Conservation (phyloP, 2,888 invertebrate genomes). For the Drosophila mimica region DNA sequence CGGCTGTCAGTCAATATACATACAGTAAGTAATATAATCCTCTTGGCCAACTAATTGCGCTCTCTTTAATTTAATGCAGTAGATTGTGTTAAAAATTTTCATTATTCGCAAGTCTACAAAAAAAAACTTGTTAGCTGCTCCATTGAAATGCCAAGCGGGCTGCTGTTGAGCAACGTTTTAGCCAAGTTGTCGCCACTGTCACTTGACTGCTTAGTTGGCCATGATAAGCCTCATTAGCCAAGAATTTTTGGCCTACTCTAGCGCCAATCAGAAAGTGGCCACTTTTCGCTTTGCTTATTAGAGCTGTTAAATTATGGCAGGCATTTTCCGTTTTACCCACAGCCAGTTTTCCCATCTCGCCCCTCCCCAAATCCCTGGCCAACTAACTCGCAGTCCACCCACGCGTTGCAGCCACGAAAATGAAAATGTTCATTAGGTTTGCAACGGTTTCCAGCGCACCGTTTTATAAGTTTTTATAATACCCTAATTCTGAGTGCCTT, state of each 20-base stretch:
- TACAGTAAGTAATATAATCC: conserved; percentile 27
- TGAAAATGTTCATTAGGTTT: conserved; percentile 78
- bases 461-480: conserved; percentile 64
- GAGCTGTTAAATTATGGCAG: conserved; percentile 75
- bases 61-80: conserved; percentile 18
- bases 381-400: conserved; percentile 51
- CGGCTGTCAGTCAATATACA: background rate
- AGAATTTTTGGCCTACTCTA: conserved; percentile 55
- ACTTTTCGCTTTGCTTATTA: conserved; percentile 69
- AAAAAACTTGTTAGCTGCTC: conserved; percentile 34
- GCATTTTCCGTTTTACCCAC: conserved; percentile 42
- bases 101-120: background rate
- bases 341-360: conserved; percentile 8
- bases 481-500: conserved; percentile 5
- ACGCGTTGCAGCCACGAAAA: conserved; percentile 62
- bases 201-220: conserved; percentile 20
- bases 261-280: conserved; percentile 50
- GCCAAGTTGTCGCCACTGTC: conserved; percentile 45
- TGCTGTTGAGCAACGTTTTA: conserved; percentile 28
- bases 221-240: conserved; percentile 66
- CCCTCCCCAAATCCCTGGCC: background rate
- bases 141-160: conserved; percentile 25
- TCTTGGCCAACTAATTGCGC: conserved; percentile 29
- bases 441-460: conserved; percentile 76
- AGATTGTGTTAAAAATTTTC: conserved; percentile 35